These are phyloP conservation scores for Amorpha juglandis DNA, from an alignment of 2,888 invertebrate genomes.

Conservation along the genomic window DNA sequence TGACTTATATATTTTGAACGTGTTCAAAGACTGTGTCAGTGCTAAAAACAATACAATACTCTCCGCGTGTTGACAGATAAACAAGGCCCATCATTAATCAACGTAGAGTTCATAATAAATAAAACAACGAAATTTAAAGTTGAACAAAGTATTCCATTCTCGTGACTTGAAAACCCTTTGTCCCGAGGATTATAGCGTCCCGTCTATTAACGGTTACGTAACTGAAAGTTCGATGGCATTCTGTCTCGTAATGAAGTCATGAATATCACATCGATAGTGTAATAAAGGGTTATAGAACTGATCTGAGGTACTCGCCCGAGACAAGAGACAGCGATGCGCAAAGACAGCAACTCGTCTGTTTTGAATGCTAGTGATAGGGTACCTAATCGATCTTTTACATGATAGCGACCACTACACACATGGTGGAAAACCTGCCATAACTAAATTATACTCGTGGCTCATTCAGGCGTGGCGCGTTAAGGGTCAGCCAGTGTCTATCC, in stretches of 20 bases:
- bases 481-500: no score
- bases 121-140: conserved; percentile 30
- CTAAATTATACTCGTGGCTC: no score
- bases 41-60: conserved; percentile 4
- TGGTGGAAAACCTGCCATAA: no score
- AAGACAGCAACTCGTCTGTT: no score
- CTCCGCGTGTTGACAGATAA: conserved; percentile 4
- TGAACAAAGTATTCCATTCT: conserved; percentile 36
- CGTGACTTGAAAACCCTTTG: conserved; percentile 19
- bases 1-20: background rate
- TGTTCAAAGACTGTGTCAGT: background rate
- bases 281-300: no score
- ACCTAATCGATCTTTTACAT: no score
- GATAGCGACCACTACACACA: no score
- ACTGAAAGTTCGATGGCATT: conserved; percentile 29
- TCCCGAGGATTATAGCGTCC: conserved; percentile 17
- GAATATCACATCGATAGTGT: conserved; percentile 27
- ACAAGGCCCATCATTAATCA: conserved; percentile 30
- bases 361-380: no score
- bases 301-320: no score
- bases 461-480: no score
- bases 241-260: conserved; percentile 27
- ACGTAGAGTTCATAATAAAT: conserved; percentile 28
- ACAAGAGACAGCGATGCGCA: no score
- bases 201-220: conserved; percentile 40